phyloP scores from a whole-genome alignment of 2,113 vertebrate genomes.

The Steatornis caripensis region DNA sequence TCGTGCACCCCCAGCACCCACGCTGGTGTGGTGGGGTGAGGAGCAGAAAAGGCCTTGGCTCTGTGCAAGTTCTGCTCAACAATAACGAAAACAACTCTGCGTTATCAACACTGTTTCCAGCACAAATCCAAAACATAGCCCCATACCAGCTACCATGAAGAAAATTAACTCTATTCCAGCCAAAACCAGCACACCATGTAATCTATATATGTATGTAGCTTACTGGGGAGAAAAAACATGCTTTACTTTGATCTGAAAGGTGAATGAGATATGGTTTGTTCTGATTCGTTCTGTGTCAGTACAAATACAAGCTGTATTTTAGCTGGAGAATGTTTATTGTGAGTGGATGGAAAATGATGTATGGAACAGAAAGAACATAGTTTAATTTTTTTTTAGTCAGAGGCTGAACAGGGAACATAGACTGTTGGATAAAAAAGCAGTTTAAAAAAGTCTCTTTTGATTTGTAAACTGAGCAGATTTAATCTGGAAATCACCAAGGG shows the following conservation, averaged over 20 bases:
- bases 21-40: too few species aligned
- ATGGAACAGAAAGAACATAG: not conserved
- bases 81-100: too few species aligned
- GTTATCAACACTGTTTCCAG: too few species aligned
- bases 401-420: not conserved
- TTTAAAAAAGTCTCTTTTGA: constrained; percentile 19
- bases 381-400: not conserved
- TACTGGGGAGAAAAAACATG: not conserved
- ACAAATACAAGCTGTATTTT: constrained; percentile 22
- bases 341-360: not conserved
- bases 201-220: not conserved
- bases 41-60: too few species aligned
- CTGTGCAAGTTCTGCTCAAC: too few species aligned
- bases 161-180: too few species aligned
- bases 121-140: too few species aligned
- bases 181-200: not conserved
- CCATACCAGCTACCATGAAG: too few species aligned
- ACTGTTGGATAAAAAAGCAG: not conserved
- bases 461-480: constrained; percentile 54
- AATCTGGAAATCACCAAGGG: constrained; percentile 50
- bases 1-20: too few species aligned
- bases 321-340: not conserved
- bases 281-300: not conserved
- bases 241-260: not conserved
- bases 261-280: not conserved